phyloP scores from a whole-genome alignment of 1,140 invertebrate species.

The Ips nitidus region DNA sequence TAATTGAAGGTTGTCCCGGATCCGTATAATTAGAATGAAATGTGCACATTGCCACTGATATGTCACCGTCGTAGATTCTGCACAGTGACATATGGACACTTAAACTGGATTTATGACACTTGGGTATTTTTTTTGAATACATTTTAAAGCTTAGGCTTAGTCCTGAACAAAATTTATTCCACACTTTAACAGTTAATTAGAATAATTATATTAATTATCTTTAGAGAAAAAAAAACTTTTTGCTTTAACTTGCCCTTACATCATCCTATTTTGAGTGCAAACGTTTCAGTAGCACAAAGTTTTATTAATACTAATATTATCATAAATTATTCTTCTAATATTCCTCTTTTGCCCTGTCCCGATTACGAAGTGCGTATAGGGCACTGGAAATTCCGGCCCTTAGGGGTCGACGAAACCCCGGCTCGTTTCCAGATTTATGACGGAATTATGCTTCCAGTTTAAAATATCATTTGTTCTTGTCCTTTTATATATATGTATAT shows the following conservation, averaged over 20 bases:
- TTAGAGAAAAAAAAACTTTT: too few species aligned
- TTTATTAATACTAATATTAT: neutral
- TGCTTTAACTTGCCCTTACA: neutral
- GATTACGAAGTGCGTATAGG: neutral
- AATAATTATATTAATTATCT: too few species aligned
- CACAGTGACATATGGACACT: too few species aligned
- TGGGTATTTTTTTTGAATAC: too few species aligned
- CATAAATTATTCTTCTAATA: neutral
- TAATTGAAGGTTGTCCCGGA: too few species aligned
- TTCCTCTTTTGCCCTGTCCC: neutral
- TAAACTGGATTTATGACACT: too few species aligned
- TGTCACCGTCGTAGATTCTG: too few species aligned
- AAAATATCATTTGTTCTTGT: constrained; percentile 5
- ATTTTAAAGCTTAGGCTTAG: too few species aligned
- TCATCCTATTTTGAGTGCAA: neutral
- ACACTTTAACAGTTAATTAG: too few species aligned
- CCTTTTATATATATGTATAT: neutral
- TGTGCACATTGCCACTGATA: too few species aligned
- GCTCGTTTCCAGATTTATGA: neutral
- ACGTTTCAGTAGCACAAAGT: neutral
- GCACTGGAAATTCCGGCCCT: neutral
- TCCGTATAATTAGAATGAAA: too few species aligned
- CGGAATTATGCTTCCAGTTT: neutral
- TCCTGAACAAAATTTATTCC: too few species aligned
- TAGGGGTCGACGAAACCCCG: neutral